Percentiles rank a stretch among this genome's conserved stretches.
phyloP scores from a whole-genome alignment of 2,113 vertebrate genomes.

The Atherinomorus stipes region DNA sequence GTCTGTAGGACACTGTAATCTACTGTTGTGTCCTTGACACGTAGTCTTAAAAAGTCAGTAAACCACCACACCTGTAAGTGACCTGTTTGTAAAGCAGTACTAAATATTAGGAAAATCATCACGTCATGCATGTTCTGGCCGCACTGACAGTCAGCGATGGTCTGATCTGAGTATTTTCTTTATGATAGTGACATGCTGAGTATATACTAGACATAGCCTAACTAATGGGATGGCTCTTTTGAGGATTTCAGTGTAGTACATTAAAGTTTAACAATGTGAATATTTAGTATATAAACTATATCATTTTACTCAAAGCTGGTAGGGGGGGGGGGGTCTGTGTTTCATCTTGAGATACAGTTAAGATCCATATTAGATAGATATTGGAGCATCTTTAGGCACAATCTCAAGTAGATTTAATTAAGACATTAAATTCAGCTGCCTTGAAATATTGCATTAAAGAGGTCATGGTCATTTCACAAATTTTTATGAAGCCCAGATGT shows the following conservation, averaged over 20 bases:
- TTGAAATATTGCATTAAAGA: background rate
- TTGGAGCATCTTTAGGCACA: background rate
- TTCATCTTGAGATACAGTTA: background rate
- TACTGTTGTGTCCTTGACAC: too few species aligned
- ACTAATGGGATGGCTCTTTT: too few species aligned
- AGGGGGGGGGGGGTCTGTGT: background rate
- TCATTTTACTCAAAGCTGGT: background rate
- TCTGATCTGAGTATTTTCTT: too few species aligned
- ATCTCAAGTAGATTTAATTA: background rate
- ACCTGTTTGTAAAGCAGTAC: too few species aligned
- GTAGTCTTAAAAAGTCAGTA: too few species aligned
- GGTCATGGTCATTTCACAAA: background rate
- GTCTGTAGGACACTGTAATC: too few species aligned
- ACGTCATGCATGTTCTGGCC: too few species aligned
- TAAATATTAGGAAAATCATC: too few species aligned
- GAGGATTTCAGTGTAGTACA: background rate
- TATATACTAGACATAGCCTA: background rate
- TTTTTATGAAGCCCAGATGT: background rate
- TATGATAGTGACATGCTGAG: background rate
- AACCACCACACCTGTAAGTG: too few species aligned
- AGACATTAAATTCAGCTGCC: background rate
- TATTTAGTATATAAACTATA: background rate
- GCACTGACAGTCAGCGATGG: too few species aligned
- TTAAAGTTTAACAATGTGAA: slow-evolving; percentile 1
- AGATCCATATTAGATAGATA: too few species aligned